Evolutionary conservation across 2,113 vertebrate genomes (phyloP).

Genomic region (Phylloscopus trochilus): DNA sequence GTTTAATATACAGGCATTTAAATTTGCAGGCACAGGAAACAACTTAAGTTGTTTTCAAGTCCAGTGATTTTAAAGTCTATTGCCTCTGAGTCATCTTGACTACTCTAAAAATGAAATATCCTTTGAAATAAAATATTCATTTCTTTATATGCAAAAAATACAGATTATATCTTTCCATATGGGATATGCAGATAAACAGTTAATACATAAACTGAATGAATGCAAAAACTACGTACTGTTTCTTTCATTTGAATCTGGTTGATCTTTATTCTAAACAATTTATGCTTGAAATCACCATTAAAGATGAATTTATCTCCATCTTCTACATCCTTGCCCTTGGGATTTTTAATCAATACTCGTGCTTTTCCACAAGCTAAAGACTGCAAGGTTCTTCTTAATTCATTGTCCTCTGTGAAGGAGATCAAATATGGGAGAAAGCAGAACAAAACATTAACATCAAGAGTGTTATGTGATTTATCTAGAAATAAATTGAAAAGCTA

Average conservation of each 20-base stretch:
- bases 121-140: neutral
- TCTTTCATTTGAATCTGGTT: conserved; percentile 88
- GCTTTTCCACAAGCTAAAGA: conserved; percentile 83
- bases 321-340: conserved; percentile 81
- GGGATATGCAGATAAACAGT: neutral
- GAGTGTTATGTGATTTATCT: neutral
- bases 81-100: neutral
- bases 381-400: conserved; percentile 79
- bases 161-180: neutral
- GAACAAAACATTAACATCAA: neutral
- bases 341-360: conserved; percentile 77
- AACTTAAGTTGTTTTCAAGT: neutral
- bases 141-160: neutral
- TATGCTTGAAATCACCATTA: conserved; percentile 81
- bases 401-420: conserved; percentile 73
- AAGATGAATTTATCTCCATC: conserved; percentile 80
- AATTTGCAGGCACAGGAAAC: neutral
- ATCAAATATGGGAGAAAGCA: neutral
- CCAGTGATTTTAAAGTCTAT: neutral
- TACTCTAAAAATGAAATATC: neutral
- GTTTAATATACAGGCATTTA: neutral
- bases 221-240: conserved; percentile 70
- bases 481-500: neutral
- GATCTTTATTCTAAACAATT: conserved; percentile 84
- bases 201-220: neutral